These are phyloP conservation scores for Aurelia aurita DNA, from an alignment of 30 jellyfish, hydroid and myxozoan genomes.

Conservation along the genomic window DNA sequence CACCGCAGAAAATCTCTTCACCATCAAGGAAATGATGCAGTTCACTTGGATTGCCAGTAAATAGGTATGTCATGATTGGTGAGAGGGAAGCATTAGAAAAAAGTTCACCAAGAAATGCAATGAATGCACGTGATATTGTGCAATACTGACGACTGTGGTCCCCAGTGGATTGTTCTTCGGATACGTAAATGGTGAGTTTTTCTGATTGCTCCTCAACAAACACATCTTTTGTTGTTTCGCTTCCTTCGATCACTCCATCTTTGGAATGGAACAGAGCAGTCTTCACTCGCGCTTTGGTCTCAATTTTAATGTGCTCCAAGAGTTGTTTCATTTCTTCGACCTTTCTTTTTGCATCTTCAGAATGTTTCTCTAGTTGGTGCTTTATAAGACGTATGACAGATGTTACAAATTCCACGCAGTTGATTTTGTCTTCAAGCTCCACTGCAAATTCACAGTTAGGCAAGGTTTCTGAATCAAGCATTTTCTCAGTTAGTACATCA, in stretches of 20 bases:
- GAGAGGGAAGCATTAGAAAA: conserved; percentile 10
- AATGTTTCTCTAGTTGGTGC: conserved; percentile 25
- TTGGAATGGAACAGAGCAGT: conserved; percentile 7
- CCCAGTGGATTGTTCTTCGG: not conserved
- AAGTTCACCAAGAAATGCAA: not conserved
- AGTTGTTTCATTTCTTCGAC: not conserved
- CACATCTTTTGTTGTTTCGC: conserved; percentile 2
- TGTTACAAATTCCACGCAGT: conserved; percentile 32
- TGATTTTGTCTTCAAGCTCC: conserved; percentile 39
- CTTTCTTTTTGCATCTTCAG: conserved; percentile 10
- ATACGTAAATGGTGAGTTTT: not conserved
- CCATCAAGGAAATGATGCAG: conserved; percentile 37
- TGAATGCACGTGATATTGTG: conserved; percentile 5
- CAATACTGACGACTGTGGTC: not conserved
- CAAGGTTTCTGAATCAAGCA: conserved; percentile 10
- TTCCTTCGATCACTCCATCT: conserved; percentile 12
- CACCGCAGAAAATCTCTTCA: conserved; percentile 22
- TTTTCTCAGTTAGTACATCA: conserved; percentile 43
- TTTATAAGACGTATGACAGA: conserved; percentile 56
- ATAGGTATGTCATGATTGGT: not conserved
- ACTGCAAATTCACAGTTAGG: conserved; percentile 52
- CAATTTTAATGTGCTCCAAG: not conserved
- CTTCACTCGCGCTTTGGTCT: not conserved
- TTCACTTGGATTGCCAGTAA: not conserved
- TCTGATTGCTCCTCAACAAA: not conserved